Base-by-base conservation (phyloP, 2,113 vertebrate genomes). In the Coptodon rendalli region DNA sequence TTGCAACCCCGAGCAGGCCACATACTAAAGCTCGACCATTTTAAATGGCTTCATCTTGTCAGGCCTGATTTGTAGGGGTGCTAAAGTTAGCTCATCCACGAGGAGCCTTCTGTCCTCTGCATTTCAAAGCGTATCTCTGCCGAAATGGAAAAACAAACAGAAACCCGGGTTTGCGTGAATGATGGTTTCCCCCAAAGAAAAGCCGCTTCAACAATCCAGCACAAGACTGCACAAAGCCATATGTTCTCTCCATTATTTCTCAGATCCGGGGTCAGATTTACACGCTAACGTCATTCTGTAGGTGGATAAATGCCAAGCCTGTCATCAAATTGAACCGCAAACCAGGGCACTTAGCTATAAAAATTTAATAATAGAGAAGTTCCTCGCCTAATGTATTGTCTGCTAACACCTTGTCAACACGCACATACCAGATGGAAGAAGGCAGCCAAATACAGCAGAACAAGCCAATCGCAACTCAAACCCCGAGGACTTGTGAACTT, bases 51-150 rank as follows among this genome's bases (percentile, higher is more conserved):
- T 87, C 68, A 82, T 90, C 48, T 5, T 87, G 89, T 92, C 84
- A 83, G 45, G 82, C 12, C 57, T 93, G 89, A 94, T 93, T 93
- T 90, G 92, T 92, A 86, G 66, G n/a, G 2, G 43, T 53, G 80
- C 80, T 93, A 90, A 94, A 94, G 85, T 90, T 81, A 92, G 87
- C 88, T 91, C 71, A 71, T 87, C 86, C 88, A 82, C 12, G 29
- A 90, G 81, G 87, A 92, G 63, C 80, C 84, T 63, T 88, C 83
- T 19, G 40, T 54, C 80, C 80, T 89, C 82, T 73, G 19, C 22
- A 27, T 92, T 91, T 93, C 82, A 87, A 90, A 92, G 84, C 85
- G 40, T 22, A 82, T 86, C 59, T 83, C 81, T 7, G 54, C 86
- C 6, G 34, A 91, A 88, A 85, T 80, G 85, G 86, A 92, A 90